These are phyloP conservation scores for Ormyrus rosae DNA, from an alignment of 2,888 invertebrate species.

Conservation along the genomic window DNA sequence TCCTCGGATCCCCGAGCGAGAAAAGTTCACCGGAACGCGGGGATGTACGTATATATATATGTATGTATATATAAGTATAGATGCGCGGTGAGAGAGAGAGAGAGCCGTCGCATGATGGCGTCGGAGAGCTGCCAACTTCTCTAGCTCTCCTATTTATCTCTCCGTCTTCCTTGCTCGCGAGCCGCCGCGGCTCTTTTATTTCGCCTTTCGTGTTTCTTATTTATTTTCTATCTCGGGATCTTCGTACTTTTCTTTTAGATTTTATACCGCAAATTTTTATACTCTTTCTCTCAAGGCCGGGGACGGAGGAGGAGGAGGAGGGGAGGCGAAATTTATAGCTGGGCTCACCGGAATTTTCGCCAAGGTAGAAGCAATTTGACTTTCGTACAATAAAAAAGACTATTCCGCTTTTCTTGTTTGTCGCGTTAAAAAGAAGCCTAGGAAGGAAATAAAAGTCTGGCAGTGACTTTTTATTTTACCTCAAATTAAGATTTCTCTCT, in stretches of 20 bases:
- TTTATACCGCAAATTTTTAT: slow-evolving; percentile 39
- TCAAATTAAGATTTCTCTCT: too few species aligned
- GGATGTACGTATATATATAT: background rate
- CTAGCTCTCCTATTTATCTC: slow-evolving; percentile 39
- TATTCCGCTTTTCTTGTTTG: too few species aligned
- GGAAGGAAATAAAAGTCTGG: too few species aligned
- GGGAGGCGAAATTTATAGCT: slow-evolving; percentile 5
- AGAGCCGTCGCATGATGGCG: slow-evolving; percentile 36
- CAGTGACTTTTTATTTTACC: too few species aligned
- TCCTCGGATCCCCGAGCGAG: slow-evolving; percentile 25
- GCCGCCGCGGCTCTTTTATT: slow-evolving; percentile 11
- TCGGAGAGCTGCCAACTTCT: slow-evolving; percentile 47
- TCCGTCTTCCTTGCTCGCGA: background rate
- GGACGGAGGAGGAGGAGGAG: background rate
- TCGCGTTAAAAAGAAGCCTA: too few species aligned
- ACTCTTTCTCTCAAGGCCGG: background rate
- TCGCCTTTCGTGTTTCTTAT: slow-evolving; percentile 34
- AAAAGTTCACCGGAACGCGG: slow-evolving; percentile 31
- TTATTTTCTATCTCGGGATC: slow-evolving; percentile 32
- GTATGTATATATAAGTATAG: background rate
- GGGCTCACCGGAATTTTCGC: slow-evolving; percentile 14
- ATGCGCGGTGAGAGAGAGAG: background rate
- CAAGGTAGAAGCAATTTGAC: too few species aligned
- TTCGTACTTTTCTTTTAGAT: slow-evolving; percentile 43
- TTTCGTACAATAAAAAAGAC: too few species aligned